phyloP scores from a whole-genome alignment of 2,888 invertebrate genomes.

The Odontothrips loti region DNA sequence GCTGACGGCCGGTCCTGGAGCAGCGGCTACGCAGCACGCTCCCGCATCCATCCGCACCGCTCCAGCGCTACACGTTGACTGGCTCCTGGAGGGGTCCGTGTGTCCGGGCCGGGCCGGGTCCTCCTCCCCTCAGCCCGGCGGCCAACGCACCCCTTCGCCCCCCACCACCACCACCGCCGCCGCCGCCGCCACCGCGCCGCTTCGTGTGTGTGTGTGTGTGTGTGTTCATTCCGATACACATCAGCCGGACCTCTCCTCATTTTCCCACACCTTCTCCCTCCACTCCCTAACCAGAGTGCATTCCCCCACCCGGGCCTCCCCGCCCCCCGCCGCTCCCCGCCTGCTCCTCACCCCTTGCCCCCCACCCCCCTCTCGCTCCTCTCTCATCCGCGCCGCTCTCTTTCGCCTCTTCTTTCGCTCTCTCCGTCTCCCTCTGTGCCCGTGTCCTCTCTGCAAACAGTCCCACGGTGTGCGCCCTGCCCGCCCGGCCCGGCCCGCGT shows the following conservation, averaged over 20 bases:
- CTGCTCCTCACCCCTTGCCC: slow-evolving; percentile 29
- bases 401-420: not conserved
- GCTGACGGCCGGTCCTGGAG: too few species aligned
- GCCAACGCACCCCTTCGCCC: not conserved
- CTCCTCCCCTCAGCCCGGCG: slow-evolving; percentile 5
- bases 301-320: not conserved
- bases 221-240: slow-evolving; percentile 21
- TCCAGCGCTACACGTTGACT: slow-evolving; percentile 13
- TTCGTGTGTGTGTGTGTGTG: not conserved
- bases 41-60: not conserved
- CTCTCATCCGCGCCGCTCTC: not conserved
- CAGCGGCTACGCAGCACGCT: not conserved
- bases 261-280: slow-evolving; percentile 26
- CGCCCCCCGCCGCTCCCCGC: slow-evolving; percentile 23
- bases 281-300: not conserved
- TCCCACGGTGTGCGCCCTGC: slow-evolving; percentile 18
- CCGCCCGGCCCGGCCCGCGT: not conserved
- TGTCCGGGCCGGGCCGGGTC: not conserved
- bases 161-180: not conserved
- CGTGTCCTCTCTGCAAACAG: slow-evolving; percentile 3
- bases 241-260: not conserved
- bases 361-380: slow-evolving; percentile 16
- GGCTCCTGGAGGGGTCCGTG: too few species aligned
- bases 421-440: not conserved
- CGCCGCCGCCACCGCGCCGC: not conserved